phyloP scores from a whole-genome alignment of 2,113 vertebrate species.

The Ginglymostoma cirratum region DNA sequence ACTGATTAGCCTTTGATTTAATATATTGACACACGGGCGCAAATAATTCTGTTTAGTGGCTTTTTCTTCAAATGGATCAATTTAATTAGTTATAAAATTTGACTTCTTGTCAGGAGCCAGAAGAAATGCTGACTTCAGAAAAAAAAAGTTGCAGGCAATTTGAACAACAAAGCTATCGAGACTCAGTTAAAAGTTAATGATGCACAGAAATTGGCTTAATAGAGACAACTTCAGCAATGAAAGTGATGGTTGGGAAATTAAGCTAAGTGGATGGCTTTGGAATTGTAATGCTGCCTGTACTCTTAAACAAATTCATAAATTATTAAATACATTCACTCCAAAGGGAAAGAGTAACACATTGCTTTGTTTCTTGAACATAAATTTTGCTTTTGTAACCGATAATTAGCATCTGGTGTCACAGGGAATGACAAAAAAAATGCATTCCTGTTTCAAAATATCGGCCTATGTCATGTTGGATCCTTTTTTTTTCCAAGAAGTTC shows the following conservation, averaged over 20 bases:
- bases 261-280: conserved; percentile 74
- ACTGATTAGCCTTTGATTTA: conserved; percentile 99
- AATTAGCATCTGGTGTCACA: conserved; percentile 48
- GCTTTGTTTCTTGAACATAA: conserved; percentile 12
- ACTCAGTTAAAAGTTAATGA: conserved; percentile 96
- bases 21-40: conserved; percentile 98
- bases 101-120: conserved; percentile 88
- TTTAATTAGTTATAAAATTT: conserved; percentile 99
- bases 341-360: neutral
- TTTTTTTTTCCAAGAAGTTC: conserved; percentile 41
- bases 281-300: conserved; percentile 68
- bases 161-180: conserved; percentile 93
- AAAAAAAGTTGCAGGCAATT: conserved; percentile 87
- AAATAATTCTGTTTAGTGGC: conserved; percentile 98
- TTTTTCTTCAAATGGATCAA: conserved; percentile 87
- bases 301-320: conserved; percentile 69
- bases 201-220: conserved; percentile 87
- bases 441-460: conserved; percentile 59
- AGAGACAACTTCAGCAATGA: conserved; percentile 77
- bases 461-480: conserved; percentile 56
- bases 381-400: conserved; percentile 39
- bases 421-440: conserved; percentile 47
- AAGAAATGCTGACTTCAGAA: conserved; percentile 96
- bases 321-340: conserved; percentile 26
- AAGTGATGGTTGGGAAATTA: conserved; percentile 77